Percentiles rank a stretch among this genome's conserved stretches.
phyloP scores from a whole-genome alignment of 1,140 invertebrate species.

The Drosophila bifasciata region DNA sequence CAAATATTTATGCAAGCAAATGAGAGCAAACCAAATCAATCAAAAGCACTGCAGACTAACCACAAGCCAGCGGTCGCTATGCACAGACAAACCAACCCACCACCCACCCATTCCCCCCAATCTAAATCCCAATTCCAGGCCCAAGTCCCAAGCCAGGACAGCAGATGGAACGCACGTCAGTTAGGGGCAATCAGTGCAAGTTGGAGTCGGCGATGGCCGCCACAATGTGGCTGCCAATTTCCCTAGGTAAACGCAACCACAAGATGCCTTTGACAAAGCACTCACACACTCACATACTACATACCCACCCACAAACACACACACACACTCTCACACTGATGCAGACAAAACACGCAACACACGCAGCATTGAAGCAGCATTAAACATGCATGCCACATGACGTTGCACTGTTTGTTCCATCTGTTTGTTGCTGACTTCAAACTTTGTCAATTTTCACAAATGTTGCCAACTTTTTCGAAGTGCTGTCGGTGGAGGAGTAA shows the following conservation, averaged over 20 bases:
- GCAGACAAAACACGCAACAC: background rate
- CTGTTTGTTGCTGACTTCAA: constrained; percentile 48
- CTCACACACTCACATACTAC: constrained; percentile 8
- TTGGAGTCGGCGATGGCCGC: constrained; percentile 43
- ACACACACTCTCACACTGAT: constrained; percentile 4
- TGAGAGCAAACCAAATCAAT: constrained; percentile 72
- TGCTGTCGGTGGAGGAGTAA: constrained; percentile 52
- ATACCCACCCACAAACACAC: constrained; percentile 11
- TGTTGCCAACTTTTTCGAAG: constrained; percentile 54
- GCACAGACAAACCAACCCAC: constrained; percentile 40
- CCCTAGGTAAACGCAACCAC: constrained; percentile 56
- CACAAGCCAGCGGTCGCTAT: constrained; percentile 59
- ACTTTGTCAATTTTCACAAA: constrained; percentile 63
- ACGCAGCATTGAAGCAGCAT: constrained; percentile 18
- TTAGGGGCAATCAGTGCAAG: constrained; percentile 54
- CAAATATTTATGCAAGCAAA: constrained; percentile 71
- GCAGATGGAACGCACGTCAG: constrained; percentile 33
- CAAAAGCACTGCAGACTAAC: constrained; percentile 62
- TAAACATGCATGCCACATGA: constrained; percentile 48
- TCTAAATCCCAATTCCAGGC: background rate
- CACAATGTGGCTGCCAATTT: constrained; percentile 61
- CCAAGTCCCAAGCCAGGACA: background rate
- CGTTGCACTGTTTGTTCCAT: constrained; percentile 55
- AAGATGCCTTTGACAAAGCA: constrained; percentile 53
- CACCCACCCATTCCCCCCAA: too few species aligned